Evolutionary conservation across 2,113 vertebrate species (phyloP).

Genomic region (Psilopsiagon aurifrons): DNA sequence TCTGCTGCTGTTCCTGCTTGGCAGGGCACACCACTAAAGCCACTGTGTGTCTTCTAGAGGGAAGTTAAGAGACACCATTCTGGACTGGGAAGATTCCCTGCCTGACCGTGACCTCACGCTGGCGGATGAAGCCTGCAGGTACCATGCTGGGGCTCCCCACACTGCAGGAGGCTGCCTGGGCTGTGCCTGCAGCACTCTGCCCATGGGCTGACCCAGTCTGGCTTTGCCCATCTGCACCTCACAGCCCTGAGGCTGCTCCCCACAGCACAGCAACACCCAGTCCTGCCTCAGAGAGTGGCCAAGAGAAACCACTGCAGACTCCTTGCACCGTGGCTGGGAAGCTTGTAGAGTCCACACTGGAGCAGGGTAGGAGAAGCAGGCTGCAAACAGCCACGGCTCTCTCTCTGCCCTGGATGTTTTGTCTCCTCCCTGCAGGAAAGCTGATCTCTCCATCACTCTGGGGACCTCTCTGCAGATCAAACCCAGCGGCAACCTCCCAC

Average conservation of each 20-base stretch:
- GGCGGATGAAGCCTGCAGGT: slow-evolving; percentile 93
- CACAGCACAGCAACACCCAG: not conserved
- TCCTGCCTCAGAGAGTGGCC: not conserved
- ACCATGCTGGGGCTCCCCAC: not conserved
- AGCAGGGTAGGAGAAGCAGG: not conserved
- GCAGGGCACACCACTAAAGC: not conserved
- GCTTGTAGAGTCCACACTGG: not conserved
- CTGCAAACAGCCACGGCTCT: not conserved
- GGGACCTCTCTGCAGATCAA: slow-evolving; percentile 98
- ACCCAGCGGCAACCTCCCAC: slow-evolving; percentile 92
- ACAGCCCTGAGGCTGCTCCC: not conserved
- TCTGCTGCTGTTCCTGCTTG: not conserved
- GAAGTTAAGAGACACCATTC: slow-evolving; percentile 90
- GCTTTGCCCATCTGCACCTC: not conserved
- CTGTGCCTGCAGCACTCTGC: not conserved
- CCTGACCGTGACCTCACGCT: slow-evolving; percentile 88
- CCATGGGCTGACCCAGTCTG: not conserved
- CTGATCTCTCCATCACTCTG: slow-evolving; percentile 90
- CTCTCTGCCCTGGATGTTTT: not conserved
- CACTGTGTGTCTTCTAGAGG: slow-evolving; percentile 75
- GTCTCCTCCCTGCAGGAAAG: slow-evolving; percentile 75
- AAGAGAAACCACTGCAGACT: not conserved
- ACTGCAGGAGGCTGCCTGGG: not conserved
- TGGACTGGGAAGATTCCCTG: slow-evolving; percentile 96
- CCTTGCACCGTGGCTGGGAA: not conserved